Base-by-base conservation (phyloP, 2,888 invertebrate species). In the Leptopterna dolabrata region DNA sequence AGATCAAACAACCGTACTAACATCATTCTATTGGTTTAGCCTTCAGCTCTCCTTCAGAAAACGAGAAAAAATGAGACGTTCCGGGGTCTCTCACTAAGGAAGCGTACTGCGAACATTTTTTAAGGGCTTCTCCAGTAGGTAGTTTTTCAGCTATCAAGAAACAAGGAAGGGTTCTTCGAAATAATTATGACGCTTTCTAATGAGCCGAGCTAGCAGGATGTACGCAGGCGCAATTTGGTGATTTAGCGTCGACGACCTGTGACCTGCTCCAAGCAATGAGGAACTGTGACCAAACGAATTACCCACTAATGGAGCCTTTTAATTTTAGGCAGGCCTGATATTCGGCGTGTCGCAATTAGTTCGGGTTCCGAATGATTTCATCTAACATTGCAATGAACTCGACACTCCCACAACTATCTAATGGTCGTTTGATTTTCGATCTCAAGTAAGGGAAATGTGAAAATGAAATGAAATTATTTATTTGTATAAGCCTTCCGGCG, bases 171-270 rank as follows among this genome's bases (percentile, higher is more conserved):
- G 73, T 14, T n/a, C 73, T 73, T 73, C 73, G 73, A 36, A 73
- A 73, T 73, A 73, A 73, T 73, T 73, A 29, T 16, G 73, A 30
- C 73, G 36, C 73, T 73, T 73, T 73, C 73, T 73, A 73, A 73
- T 73, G 73, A 73, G 73, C 30, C 4, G 36, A 30, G 29, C 30
- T 55, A 16, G 55, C 19, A 55, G 55, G 55, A 55, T 55, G 55
- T 55, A 19, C 55, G 19, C 55, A 13, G 3, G 55, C n/a, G 55
- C 19, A 36, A 2, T 19, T 13, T 7, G 19, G 24, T 55, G 55
- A 55, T 55, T 55, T 55, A 55, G 55, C 55, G n/a, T 16, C 19
- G 1, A 19, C 55, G 55, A 55, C 55, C 55, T 19, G 19, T 55
- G 55, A 55, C 55, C 55, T 55, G 1, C 9, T 19, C n/a, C 3